Percentiles rank a stretch among this genome's conserved stretches.
Conservation (phyloP, 2,113 vertebrate genomes). For the Nothobranchius furzeri region DNA sequence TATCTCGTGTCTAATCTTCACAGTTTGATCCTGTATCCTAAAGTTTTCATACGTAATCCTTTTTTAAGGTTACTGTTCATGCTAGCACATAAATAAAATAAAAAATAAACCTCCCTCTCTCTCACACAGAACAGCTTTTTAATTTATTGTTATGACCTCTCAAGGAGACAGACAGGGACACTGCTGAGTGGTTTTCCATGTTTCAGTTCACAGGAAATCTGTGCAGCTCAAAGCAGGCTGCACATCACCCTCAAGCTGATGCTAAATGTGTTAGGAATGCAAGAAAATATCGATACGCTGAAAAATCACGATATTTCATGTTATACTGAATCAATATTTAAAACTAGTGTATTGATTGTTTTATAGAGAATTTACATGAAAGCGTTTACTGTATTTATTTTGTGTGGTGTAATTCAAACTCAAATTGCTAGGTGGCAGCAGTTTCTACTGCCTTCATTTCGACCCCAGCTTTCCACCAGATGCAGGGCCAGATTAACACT, state of each 20-base stretch:
- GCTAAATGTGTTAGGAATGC: neutral
- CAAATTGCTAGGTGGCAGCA: no score
- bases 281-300: no score
- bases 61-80: neutral
- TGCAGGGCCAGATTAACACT: no score
- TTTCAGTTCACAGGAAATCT: conserved; percentile 54
- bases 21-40: neutral
- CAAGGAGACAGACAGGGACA: neutral
- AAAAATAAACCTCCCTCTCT: neutral
- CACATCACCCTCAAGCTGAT: conserved; percentile 20
- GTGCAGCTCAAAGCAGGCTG: conserved; percentile 39
- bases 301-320: no score
- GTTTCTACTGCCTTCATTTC: no score
- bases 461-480: no score
- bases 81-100: neutral
- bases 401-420: no score
- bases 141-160: conserved; percentile 33
- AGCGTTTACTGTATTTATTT: no score
- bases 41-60: neutral
- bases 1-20: no score
- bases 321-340: no score
- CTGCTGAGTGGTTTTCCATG: conserved; percentile 66
- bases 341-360: no score
- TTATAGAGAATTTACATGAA: no score
- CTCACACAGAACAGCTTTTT: neutral